Base-by-base conservation (phyloP, 2,113 vertebrate genomes). In the Toxotes jaculatrix region DNA sequence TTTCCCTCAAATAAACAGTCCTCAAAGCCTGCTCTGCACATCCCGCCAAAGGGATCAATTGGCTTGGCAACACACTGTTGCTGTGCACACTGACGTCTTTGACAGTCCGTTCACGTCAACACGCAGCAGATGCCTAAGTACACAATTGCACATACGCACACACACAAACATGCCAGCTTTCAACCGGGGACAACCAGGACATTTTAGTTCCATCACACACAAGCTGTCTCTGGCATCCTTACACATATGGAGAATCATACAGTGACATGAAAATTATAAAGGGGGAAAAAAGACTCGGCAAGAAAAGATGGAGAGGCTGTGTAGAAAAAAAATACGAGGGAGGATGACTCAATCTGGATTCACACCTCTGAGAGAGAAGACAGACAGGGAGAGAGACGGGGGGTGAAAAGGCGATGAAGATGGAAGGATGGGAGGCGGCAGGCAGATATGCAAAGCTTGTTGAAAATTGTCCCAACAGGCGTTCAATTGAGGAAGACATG, bases 31-130 rank as follows among this genome's bases (percentile, higher is more conserved):
- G 32, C 43, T 60, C 51, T 11, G 21, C 43, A 34, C 72, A 17
- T 56, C 72, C 36, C 36, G 21, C 9, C 32, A 53, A 78, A 84
- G 53, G 62, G 72, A 87, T 87, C 82, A 63, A 91, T 77, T 67
- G 76, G 74, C 76, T 73, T 56, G 79, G 81, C 81, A 84, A 70
- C 75, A 60, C 57, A 56, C 49, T 85, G 80, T 76, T 79, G 79
- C 79, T 74, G 75, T 63, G 74, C 45, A 66, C 14, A 45, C 36
- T 87, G 85, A 86, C 59, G 55, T 80, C 67, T 88, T 89, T 90
- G 51, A 76, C 71, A 88, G 82, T 86, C 71, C 6, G 21, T 81
- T 84, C 80, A 88, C 79, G 75, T 88, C 83, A 84, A 74, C 40
- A 61, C 12, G 5, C 19, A 11, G 32, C 4, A 36, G 38, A 82